Conservation (phyloP, 2,888 invertebrate species). For the Drosophila melanosoma region DNA sequence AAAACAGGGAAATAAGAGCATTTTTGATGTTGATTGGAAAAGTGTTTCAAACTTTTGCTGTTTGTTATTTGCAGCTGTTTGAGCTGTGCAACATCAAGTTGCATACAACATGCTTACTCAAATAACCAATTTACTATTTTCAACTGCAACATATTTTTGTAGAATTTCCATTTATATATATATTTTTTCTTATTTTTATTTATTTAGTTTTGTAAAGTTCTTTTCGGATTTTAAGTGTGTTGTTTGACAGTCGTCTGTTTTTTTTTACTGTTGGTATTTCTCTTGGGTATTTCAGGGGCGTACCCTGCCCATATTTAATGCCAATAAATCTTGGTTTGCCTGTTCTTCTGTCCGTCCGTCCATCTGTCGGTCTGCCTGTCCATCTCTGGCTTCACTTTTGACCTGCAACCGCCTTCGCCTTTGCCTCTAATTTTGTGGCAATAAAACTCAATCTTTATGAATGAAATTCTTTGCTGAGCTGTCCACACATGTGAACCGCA, state of each 20-base stretch:
- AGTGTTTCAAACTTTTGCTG: not conserved
- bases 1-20: not conserved
- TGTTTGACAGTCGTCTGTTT: constrained; percentile 1
- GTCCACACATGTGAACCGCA: constrained; percentile 66
- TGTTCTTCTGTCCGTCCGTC: not conserved
- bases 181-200: not conserved
- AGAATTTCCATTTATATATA: constrained; percentile 5
- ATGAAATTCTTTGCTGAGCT: constrained; percentile 62
- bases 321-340: constrained; percentile 53
- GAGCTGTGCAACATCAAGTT: not conserved
- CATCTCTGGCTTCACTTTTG: constrained; percentile 2
- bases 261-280: constrained; percentile 25
- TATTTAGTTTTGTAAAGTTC: constrained; percentile 27
- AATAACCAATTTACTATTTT: not conserved
- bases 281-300: constrained; percentile 40
- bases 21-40: not conserved
- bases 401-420: constrained; percentile 47
- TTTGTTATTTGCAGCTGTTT: not conserved
- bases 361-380: not conserved
- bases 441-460: constrained; percentile 70
- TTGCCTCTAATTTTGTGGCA: constrained; percentile 40
- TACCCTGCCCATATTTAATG: constrained; percentile 53
- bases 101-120: not conserved
- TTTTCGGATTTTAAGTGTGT: constrained; percentile 22
- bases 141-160: not conserved